Evolutionary conservation across 1,140 invertebrate species (phyloP), one percentile per base, ranked within the genome.

Genomic region (Drosophila arawakana): DNA sequence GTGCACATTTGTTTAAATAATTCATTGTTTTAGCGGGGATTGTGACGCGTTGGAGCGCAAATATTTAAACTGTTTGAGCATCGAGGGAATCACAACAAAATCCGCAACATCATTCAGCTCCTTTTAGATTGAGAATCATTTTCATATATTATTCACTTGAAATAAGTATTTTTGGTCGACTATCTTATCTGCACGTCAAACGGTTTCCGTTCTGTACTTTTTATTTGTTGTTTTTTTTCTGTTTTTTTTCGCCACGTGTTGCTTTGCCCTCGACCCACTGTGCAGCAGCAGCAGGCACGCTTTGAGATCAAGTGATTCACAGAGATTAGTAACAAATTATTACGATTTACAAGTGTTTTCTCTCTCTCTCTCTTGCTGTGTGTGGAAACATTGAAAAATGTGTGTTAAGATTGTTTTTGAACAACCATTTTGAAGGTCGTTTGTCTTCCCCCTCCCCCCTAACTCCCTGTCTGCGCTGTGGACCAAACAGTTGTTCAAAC

Each of bases 131-230:
- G 39, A 41, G 11, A 11, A 41, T 46, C 44, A 46, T 15, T 15
- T 62, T 1, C n/a, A 15, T 37, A 59, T 52, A 50, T 47, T 39
- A 41, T 18, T 39, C 39, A 55, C 35, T 55, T 18, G 2, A 15
- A 52, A 50, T n/a, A 46, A 54, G 50, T 65, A 25, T 52, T 70
- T 62, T 41, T 41, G 46, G 37, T 43, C 57, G 50, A 5, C 47
- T 76, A 76, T 76, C 73, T 76, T 76, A 72, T 76, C 73, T 66
- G 55, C 2, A 54, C 46, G 69, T 72, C 47, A 63, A 63, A 43
- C 30, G 35, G 30, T 76, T 76, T 76, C 73, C 73, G 73, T 30
- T 39, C 7, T 37, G 2, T 54, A 21, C 1, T 21, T 21, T 21
- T 21, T 21, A 21, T 21, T 21, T 21, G 18, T 21, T 1, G 18